Conservation (phyloP, 2,888 invertebrate species). For the Amphimallon solstitiale region DNA sequence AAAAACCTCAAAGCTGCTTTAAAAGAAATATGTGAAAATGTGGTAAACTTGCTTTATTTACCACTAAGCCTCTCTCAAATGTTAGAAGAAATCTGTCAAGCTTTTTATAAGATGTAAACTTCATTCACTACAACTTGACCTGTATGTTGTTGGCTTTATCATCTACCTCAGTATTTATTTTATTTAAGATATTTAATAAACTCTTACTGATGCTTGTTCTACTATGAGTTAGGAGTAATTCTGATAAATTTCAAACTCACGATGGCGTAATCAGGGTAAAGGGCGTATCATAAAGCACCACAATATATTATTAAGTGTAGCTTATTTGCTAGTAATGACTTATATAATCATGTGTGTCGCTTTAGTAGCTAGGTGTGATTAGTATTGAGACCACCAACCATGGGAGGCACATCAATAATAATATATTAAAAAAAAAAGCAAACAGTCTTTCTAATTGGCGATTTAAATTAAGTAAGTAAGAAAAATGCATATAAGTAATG, state of each 20-base stretch:
- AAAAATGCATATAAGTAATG: constrained; percentile 23
- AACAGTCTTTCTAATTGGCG: constrained; percentile 30
- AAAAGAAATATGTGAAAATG: too few species aligned
- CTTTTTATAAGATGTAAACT: too few species aligned
- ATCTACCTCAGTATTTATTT: too few species aligned
- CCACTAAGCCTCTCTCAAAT: too few species aligned
- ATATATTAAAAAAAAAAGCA: constrained; percentile 14
- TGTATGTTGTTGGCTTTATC: too few species aligned
- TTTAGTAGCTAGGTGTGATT: constrained; percentile 57
- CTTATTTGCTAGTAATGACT: constrained; percentile 57
- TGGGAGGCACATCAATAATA: constrained; percentile 47
- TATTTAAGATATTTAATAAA: too few species aligned
- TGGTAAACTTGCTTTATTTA: too few species aligned
- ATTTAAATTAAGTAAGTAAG: constrained; percentile 23
- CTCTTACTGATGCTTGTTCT: too few species aligned
- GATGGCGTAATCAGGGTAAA: constrained; percentile 63
- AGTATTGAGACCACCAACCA: constrained; percentile 56
- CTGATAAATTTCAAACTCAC: constrained; percentile 17
- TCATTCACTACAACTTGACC: too few species aligned
- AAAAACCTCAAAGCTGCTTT: too few species aligned
- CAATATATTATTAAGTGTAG: constrained; percentile 55
- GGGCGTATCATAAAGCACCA: constrained; percentile 62
- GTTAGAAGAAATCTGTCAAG: too few species aligned
- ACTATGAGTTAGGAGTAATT: not conserved
- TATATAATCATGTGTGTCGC: constrained; percentile 57